These are phyloP conservation scores for Cantharis nigra DNA, from an alignment of 2,888 invertebrate species.

Conservation along the genomic window DNA sequence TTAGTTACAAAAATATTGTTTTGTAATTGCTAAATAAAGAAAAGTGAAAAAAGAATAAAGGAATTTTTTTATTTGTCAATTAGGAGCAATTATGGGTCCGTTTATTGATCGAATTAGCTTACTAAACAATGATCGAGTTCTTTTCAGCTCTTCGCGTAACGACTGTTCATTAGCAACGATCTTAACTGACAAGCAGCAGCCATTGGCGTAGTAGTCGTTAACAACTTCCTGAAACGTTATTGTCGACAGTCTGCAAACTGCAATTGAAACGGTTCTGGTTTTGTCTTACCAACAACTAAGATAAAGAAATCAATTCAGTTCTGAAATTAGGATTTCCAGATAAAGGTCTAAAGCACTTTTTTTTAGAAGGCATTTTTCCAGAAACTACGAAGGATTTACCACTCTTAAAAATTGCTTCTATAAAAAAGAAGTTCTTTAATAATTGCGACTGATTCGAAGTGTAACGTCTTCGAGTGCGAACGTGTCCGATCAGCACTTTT, in stretches of 20 bases:
- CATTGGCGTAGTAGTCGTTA: conserved; percentile 26
- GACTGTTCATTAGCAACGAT: conserved; percentile 26
- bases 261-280: conserved; percentile 5
- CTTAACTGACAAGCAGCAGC: conserved; percentile 25
- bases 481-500: conserved; percentile 28
- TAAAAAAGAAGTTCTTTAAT: not conserved
- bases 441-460: conserved; percentile 11
- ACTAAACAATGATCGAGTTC: not conserved
- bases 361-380: not conserved
- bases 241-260: conserved; percentile 17
- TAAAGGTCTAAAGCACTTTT: not conserved
- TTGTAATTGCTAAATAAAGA: not conserved
- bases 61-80: not conserved
- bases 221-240: conserved; percentile 27
- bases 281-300: not conserved
- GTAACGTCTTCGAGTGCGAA: conserved; percentile 24
- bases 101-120: not conserved
- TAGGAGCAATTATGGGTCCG: not conserved
- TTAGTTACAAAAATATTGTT: not conserved
- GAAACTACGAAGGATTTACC: not conserved
- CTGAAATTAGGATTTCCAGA: not conserved
- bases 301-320: not conserved
- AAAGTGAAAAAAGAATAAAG: not conserved
- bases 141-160: not conserved
- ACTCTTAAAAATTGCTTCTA: not conserved